Evolutionary conservation across 2,888 invertebrate genomes (phyloP).

Genomic region (Acronicta aceris): DNA sequence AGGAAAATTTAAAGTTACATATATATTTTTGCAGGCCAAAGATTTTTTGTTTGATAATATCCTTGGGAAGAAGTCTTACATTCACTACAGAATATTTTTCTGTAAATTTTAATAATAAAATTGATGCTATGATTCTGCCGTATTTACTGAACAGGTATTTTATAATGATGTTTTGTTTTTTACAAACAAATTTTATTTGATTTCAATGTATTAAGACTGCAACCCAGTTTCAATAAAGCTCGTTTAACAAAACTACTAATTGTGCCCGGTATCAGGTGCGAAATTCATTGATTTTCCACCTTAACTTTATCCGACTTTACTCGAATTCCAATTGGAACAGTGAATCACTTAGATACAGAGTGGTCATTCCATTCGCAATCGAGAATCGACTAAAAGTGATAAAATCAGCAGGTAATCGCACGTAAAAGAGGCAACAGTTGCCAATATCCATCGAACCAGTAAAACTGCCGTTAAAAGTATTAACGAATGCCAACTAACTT

Average conservation of each 20-base stretch:
- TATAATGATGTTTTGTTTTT: too few species aligned
- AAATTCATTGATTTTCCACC: not conserved
- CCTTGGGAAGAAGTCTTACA: too few species aligned
- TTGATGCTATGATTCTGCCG: too few species aligned
- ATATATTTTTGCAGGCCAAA: too few species aligned
- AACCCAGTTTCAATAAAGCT: not conserved
- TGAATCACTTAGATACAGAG: not conserved
- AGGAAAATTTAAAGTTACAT: too few species aligned
- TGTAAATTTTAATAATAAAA: too few species aligned
- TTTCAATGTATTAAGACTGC: not conserved
- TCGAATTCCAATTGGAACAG: not conserved
- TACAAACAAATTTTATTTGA: too few species aligned
- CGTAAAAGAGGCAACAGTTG: slow-evolving; percentile 8
- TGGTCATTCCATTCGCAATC: not conserved
- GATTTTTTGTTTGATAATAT: too few species aligned
- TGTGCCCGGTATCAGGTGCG: not conserved
- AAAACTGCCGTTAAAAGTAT: slow-evolving; percentile 43
- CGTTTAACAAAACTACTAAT: not conserved
- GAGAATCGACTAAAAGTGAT: not conserved
- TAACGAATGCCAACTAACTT: slow-evolving; percentile 32
- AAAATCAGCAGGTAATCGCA: not conserved
- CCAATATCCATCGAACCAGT: slow-evolving; percentile 29
- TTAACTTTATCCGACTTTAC: not conserved
- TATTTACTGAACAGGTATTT: too few species aligned
- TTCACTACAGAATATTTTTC: too few species aligned